These are phyloP conservation scores for Cichlasoma orientale DNA, from an alignment of 2,797 vertebrate genomes.

Conservation along the genomic window DNA sequence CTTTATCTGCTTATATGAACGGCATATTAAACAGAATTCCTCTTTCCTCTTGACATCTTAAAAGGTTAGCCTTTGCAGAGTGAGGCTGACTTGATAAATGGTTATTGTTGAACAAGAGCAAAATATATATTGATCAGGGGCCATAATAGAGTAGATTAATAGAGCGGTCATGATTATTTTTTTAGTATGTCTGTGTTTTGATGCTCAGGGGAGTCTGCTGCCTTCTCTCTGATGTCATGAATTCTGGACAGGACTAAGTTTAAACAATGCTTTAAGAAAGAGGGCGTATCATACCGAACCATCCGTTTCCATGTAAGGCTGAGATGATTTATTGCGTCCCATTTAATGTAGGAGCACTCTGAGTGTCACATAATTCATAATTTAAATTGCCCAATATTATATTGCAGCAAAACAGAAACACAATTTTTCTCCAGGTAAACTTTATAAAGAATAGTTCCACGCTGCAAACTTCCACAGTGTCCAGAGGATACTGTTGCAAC, in stretches of 20 bases:
- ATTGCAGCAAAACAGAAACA: background rate
- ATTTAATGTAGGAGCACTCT: constrained; percentile 44
- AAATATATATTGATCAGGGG: constrained; percentile 78
- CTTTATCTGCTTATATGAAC: background rate
- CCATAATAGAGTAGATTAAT: constrained; percentile 72
- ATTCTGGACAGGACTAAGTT: constrained; percentile 24
- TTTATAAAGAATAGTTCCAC: constrained; percentile 47
- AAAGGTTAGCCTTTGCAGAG: constrained; percentile 50
- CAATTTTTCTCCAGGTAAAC: constrained; percentile 45
- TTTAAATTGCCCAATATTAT: constrained; percentile 12
- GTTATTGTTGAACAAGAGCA: constrained; percentile 77
- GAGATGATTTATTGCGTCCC: constrained; percentile 55
- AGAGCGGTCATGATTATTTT: constrained; percentile 48
- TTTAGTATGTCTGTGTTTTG: constrained; percentile 58
- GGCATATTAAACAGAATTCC: constrained; percentile 48
- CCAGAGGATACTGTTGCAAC: constrained; percentile 53
- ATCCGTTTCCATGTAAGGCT: constrained; percentile 38
- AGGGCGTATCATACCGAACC: constrained; percentile 11
- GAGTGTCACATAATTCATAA: constrained; percentile 46
- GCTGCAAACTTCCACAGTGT: constrained; percentile 46
- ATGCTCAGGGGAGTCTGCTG: constrained; percentile 67
- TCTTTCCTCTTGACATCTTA: constrained; percentile 53
- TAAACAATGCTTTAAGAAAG: constrained; percentile 34
- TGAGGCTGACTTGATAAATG: constrained; percentile 75
- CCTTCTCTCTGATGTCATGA: constrained; percentile 54